A percentile compares a stretch with the other conserved stretches of the same genome.
These are phyloP conservation scores for Flexamia atlantica DNA, from an alignment of 2,888 invertebrate species.

Conservation along the genomic window DNA sequence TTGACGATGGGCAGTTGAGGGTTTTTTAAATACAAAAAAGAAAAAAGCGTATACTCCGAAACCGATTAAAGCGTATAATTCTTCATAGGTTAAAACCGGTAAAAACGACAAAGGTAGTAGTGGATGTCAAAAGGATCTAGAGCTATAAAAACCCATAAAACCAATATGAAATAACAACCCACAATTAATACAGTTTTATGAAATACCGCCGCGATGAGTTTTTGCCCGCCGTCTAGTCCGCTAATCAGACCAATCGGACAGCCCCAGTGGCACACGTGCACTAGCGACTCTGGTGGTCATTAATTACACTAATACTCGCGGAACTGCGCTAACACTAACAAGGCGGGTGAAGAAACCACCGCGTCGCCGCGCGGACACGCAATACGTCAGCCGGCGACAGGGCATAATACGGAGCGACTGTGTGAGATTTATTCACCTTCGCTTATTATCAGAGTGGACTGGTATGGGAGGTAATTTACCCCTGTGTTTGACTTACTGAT, in stretches of 20 bases:
- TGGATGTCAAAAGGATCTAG: background rate
- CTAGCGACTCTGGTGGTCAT: constrained; percentile 28
- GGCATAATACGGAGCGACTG: constrained; percentile 1
- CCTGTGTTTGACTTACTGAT: too few species aligned
- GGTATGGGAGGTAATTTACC: too few species aligned
- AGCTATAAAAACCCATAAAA: constrained; percentile 3
- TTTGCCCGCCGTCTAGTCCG: background rate
- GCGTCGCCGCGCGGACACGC: constrained; percentile 8
- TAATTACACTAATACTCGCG: constrained; percentile 11
- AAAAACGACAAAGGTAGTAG: too few species aligned
- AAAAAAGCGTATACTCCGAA: too few species aligned
- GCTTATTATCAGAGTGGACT: too few species aligned
- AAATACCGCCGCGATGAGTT: background rate
- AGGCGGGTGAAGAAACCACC: constrained; percentile 8
- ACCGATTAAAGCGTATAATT: too few species aligned
- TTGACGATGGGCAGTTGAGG: too few species aligned
- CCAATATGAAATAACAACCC: constrained; percentile 2
- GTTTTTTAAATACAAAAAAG: too few species aligned
- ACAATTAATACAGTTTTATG: background rate
- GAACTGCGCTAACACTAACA: background rate
- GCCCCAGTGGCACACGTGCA: background rate
- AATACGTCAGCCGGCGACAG: constrained; percentile 1
- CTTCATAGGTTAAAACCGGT: too few species aligned
- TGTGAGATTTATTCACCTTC: background rate
- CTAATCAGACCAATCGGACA: background rate